Evolutionary conservation across 2,888 invertebrate species (phyloP), one percentile per base, ranked within the genome.

Genomic region (Elmis aenea): DNA sequence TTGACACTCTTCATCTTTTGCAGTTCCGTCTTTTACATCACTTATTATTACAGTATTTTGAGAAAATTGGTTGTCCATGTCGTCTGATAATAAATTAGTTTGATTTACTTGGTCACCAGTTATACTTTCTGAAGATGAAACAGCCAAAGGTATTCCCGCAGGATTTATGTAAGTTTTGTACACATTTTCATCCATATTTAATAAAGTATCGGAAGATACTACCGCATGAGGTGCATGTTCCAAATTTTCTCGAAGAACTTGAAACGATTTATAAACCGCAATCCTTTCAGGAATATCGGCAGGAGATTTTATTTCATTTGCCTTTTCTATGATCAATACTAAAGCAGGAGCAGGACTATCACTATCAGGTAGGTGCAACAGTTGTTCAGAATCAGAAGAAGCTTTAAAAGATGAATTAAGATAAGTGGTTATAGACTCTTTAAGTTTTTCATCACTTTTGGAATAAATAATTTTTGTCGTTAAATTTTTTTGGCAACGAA

Each of bases 151-250:
- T 11, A 40, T 32, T 2, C 49, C 51, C 3, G 40, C 31, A 3
- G 56, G 56, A 32, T 56, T 51, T n/a, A 58, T 52, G 26, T 38
- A 55, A 3, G 54, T 54, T 34, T 46, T 50, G 42, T 55, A 58
- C 15, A 56, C 31, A 4, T 45, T 35, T 4, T 31, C 12, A 22
- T 54, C 49, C 1, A 53, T 48, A 13, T 14, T 20, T 6, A 30
- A 33, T 18, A 41, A 22, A 1, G 1, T 2, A 8, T 5, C 5
- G 6, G 5, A 3, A 5, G 27, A 32, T 3, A 32, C 14, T 14
- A 20, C 6, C n/a, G 14, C 15, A 2, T 16, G 9, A 13, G 14
- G 13, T 8, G 15, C 25, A 9, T 30, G 27, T n/a, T 5, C 24
- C 4, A 5, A 3, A 6, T 18, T n/a, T 8, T 36, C 27, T 1